phyloP scores from a whole-genome alignment of 2,113 vertebrate genomes.

The Tupaia tana region DNA sequence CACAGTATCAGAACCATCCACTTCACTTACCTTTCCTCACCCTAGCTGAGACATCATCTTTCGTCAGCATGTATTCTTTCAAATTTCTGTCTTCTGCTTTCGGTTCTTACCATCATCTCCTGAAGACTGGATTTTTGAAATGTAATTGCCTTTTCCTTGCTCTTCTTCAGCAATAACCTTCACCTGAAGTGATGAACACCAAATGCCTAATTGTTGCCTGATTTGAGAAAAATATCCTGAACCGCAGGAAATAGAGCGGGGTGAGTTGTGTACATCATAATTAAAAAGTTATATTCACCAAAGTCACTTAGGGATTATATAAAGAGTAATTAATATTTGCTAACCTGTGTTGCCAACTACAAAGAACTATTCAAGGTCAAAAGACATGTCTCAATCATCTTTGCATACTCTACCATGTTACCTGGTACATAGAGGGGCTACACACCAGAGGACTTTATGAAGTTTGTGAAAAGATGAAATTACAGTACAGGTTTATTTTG shows the following conservation, averaged over 20 bases:
- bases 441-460: too few species aligned
- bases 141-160: neutral
- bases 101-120: neutral
- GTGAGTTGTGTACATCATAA: neutral
- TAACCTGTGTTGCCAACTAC: neutral
- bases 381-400: neutral
- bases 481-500: too few species aligned
- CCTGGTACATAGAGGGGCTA: neutral
- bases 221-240: neutral
- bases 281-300: neutral
- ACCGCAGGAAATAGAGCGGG: neutral
- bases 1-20: neutral
- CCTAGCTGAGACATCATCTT: neutral
- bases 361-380: neutral
- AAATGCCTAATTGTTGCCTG: neutral
- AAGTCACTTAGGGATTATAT: neutral
- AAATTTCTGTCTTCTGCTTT: neutral
- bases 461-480: too few species aligned
- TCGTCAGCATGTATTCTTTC: neutral
- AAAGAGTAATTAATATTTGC: neutral
- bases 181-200: neutral
- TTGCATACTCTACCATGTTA: neutral
- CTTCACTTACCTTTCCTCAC: neutral
- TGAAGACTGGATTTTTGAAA: neutral
- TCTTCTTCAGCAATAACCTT: neutral